These are phyloP conservation scores for Clarias laeviceps DNA, from an alignment of 2,797 vertebrate genomes.

Conservation along the genomic window DNA sequence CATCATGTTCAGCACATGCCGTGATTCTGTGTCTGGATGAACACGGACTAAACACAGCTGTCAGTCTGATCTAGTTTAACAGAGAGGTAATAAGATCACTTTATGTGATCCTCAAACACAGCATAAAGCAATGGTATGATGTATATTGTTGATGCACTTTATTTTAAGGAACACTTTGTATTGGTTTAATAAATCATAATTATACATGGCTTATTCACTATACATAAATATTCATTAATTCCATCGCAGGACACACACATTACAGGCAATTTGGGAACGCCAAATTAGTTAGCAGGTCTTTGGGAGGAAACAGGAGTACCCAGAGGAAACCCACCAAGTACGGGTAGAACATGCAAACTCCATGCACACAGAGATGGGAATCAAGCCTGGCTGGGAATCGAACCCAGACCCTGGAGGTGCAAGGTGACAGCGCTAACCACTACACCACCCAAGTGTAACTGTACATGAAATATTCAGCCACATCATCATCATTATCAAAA, in stretches of 20 bases:
- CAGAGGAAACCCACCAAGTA: no score
- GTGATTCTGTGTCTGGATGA: neutral
- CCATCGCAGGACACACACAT: no score
- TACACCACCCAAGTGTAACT: no score
- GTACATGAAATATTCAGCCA: no score
- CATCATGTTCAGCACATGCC: neutral
- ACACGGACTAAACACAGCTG: conserved; percentile 22
- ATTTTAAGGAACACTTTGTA: neutral
- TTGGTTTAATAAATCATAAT: neutral
- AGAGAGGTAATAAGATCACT: conserved; percentile 3
- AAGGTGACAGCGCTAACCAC: no score
- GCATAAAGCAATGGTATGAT: neutral
- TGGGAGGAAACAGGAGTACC: no score
- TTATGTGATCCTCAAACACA: neutral
- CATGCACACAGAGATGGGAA: no score
- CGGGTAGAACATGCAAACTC: no score
- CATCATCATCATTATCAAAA: neutral
- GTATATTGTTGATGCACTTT: neutral
- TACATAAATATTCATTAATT: neutral
- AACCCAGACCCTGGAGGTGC: no score
- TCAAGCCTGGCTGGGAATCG: no score
- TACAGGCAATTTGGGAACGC: no score
- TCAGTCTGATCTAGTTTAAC: conserved; percentile 1
- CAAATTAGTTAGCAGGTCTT: no score
- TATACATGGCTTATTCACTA: neutral